Evolutionary conservation across 2,797 vertebrate genomes (phyloP).

Genomic region (Stomatorhinus walkeri): DNA sequence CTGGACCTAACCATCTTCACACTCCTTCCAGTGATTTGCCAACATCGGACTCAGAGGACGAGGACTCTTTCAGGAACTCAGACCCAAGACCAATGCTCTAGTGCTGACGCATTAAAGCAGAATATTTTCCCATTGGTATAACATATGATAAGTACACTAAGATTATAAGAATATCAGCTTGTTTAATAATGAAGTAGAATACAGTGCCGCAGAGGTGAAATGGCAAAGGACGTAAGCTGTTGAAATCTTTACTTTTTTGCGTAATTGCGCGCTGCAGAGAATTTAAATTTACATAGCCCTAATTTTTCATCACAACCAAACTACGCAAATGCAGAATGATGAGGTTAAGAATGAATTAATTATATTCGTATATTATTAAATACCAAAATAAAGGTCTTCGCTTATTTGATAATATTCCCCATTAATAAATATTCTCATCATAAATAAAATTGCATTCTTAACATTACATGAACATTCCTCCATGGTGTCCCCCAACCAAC

Average conservation of each 20-base stretch:
- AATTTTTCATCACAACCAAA: neutral
- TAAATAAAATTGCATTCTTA: neutral
- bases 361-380: neutral
- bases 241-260: constrained; percentile 33
- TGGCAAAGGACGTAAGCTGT: constrained; percentile 29
- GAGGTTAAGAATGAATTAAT: constrained; percentile 1
- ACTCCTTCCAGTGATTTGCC: constrained; percentile 80
- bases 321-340: constrained; percentile 7
- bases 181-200: constrained; percentile 31
- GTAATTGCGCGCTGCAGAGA: constrained; percentile 16
- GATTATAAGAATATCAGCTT: constrained; percentile 25
- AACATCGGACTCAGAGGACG: constrained; percentile 82
- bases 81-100: constrained; percentile 86
- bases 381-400: neutral
- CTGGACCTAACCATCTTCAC: constrained; percentile 75
- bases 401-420: neutral
- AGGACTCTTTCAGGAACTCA: constrained; percentile 77
- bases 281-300: constrained; percentile 22
- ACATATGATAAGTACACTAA: constrained; percentile 27
- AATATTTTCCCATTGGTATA: constrained; percentile 30
- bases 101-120: constrained; percentile 41
- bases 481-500: constrained; percentile 33
- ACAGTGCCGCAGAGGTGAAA: constrained; percentile 35
- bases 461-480: constrained; percentile 18
- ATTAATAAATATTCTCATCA: constrained; percentile 6